Base-by-base conservation (phyloP, 2,113 vertebrate species). In the Tauraco erythrolophus region DNA sequence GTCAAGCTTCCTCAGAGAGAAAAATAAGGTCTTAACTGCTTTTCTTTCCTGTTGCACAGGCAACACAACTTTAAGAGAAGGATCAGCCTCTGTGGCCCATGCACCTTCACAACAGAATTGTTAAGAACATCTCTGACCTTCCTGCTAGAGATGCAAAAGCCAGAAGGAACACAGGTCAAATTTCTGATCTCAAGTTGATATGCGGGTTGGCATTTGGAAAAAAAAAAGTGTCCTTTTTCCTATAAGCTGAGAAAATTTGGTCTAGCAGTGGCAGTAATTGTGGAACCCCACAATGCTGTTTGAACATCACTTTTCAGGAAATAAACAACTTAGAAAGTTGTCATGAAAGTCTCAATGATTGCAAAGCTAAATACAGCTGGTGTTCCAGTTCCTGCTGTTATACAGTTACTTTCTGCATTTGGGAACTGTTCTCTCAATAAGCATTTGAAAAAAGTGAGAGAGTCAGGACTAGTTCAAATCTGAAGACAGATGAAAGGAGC, bases 351-450 rank as follows among this genome's bases (percentile, higher is more conserved):
- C 94, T 77, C 66, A 57, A 53, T 74, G 79, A 86, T 2, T 94
- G 88, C 79, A 92, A 95, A 96, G 75, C 56, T 81, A 95, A 95
- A 95, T 88, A 92, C 78, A 96, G 85, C 88, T 93, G 79, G n/a
- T 86, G 82, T 60, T 90, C 62, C 71, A 80, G 54, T 50, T 86
- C 79, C 85, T 92, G 75, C 75, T 94, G 58, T 4, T 31, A 70
- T 70, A 93, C 53, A 30, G 88, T 88, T 86, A 90, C 75, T 80
- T 79, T 85, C 74, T 80, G 39, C n/a, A n/a, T 46, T 45, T 19
- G 15, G 71, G 90, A 94, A 84, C 60, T 66, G 46, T 19, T 92
- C 60, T 75, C 64, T 71, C 79, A 84, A 74, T 62, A 22, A 84
- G 30, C 60, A 61, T 93, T 88, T 88, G 41, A 14, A 79, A 84